These are phyloP conservation scores for Tapirus indicus DNA, from an alignment of 2,797 vertebrate species.

Conservation along the genomic window DNA sequence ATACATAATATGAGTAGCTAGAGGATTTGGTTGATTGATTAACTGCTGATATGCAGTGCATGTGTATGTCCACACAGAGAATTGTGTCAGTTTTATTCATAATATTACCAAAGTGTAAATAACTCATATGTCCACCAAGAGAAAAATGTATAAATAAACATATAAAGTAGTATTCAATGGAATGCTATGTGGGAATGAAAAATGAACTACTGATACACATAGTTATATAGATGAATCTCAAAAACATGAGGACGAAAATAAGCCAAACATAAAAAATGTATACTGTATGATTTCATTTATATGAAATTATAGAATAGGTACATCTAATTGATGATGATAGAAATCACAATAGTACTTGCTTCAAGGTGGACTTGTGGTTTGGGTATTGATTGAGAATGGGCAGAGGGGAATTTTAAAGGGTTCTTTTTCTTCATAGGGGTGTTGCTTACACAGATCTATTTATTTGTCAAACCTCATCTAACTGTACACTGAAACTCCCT, in stretches of 20 bases:
- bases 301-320: background rate
- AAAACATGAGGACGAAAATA: background rate
- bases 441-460: background rate
- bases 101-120: constrained; percentile 48
- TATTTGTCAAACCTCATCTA: background rate
- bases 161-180: background rate
- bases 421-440: background rate
- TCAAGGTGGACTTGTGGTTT: background rate
- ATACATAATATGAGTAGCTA: background rate
- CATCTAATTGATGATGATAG: background rate
- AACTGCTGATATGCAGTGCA: too few species aligned
- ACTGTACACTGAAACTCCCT: background rate
- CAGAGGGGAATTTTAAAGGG: background rate
- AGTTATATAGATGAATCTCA: background rate
- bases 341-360: background rate
- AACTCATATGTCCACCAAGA: background rate
- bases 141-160: constrained; percentile 48
- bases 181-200: background rate
- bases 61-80: background rate
- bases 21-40: background rate
- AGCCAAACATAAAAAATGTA: background rate
- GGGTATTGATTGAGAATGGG: background rate
- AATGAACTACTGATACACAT: background rate
- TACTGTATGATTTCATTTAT: background rate
- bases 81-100: constrained; percentile 38